Evolutionary conservation across 2,888 invertebrate genomes (phyloP).

Genomic region (Dynastes grantii): DNA sequence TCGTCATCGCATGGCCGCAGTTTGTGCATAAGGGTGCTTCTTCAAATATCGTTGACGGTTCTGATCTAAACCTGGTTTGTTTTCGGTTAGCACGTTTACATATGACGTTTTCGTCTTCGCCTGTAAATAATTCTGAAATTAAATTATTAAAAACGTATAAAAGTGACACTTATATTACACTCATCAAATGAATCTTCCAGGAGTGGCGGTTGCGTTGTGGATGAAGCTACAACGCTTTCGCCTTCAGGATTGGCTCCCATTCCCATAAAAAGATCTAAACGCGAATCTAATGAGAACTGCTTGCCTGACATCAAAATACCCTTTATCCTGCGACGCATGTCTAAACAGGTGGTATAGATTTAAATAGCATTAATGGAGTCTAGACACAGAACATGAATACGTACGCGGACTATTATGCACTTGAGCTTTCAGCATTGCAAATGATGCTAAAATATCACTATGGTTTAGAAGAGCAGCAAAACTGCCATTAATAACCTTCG

Average conservation of each 20-base stretch:
- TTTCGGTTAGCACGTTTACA: conserved; percentile 65
- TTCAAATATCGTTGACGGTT: conserved; percentile 61
- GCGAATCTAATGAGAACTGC: conserved; percentile 92
- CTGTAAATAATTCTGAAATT: conserved; percentile 10
- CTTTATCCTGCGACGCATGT: conserved; percentile 88
- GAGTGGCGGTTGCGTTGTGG: conserved; percentile 60
- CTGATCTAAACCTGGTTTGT: conserved; percentile 74
- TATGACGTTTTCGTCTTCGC: not conserved
- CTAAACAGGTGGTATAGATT: conserved; percentile 67
- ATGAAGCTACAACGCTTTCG: conserved; percentile 59
- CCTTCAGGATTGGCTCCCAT: conserved; percentile 72
- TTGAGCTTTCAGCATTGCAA: conserved; percentile 80
- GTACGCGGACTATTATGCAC: conserved; percentile 85
- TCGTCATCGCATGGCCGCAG: conserved; percentile 64
- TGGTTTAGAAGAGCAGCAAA: conserved; percentile 93
- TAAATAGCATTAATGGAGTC: not conserved
- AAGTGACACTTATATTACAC: conserved; percentile 45
- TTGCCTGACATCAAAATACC: conserved; percentile 93
- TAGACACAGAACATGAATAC: conserved; percentile 54
- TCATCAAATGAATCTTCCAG: conserved; percentile 65
- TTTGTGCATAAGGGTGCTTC: conserved; percentile 62
- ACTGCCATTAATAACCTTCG: conserved; percentile 95
- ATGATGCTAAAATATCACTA: conserved; percentile 80
- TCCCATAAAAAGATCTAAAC: conserved; percentile 90
- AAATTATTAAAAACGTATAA: not conserved